Evolutionary conservation across 2,888 invertebrate species (phyloP), one percentile per base, ranked within the genome.

Genomic region (Ptychoptera albimana): DNA sequence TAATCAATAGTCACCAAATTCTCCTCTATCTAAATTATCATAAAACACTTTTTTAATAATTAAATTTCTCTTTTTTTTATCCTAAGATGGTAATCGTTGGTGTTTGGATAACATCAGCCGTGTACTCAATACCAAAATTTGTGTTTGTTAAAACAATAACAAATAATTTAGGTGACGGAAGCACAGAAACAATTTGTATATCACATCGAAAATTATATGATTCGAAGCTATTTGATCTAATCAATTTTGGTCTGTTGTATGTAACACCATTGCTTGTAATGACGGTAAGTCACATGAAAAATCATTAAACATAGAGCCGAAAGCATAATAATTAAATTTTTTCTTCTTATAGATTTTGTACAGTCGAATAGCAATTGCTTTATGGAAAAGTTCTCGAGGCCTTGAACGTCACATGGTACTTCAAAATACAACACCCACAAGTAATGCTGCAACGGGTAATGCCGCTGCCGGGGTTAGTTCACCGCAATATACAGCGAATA

Each of bases 61-160:
- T 38, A 39, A 36, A 36, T 47, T 42, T 23, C 6, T 37, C 14
- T 10, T 4, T 15, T 14, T 45, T 49, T 49, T 48, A 50, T 44
- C 62, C 66, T 7, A 69, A 83, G 82, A 59, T 82, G 57, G 82
- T 83, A 43, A 83, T 88, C 52, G 66, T 77, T 14, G 71, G 77
- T 2, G 87, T 88, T 6, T 89, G 89, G 89, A 69, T 85, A 43
- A 73, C 82, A 13, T 83, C 87, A 50, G 85, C 84, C 1, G 68
- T 79, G 1, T 87, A 87, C 67, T 86, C 85, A 49, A 78, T 80
- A 2, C 89, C 88, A 0, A 82, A 85, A 57, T 81, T 89, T 58
- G 74, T 86, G 51, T 85, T 83, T 71, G 84, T 84, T 52, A 80
- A 82, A 57, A 83, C 83, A 0, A 76, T 84, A 42, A 74, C 74